Percentiles rank a stretch among this genome's conserved stretches.
Conservation (phyloP, 2,113 vertebrate species). For the Lagopus muta region DNA sequence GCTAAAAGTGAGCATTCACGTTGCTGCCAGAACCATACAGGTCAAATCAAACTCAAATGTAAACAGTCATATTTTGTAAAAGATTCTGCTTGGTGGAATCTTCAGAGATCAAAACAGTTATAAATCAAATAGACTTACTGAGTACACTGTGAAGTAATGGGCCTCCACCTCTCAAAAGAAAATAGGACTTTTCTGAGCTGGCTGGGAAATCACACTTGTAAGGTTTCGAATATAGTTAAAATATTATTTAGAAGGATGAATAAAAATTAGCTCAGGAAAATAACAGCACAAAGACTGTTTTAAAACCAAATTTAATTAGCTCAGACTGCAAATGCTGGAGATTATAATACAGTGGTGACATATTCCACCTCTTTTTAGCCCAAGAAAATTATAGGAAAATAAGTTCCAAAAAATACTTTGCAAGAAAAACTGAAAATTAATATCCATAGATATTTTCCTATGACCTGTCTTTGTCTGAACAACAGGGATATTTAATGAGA, state of each 20-base stretch:
- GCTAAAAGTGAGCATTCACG: conserved; percentile 50
- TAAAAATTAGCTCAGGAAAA: conserved; percentile 9
- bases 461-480: neutral
- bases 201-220: neutral
- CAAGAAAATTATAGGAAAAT: neutral
- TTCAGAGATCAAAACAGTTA: conserved; percentile 56
- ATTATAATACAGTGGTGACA: neutral
- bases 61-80: conserved; percentile 44
- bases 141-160: conserved; percentile 12
- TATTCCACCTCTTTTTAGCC: neutral
- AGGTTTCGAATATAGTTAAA: neutral
- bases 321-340: neutral
- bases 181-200: neutral
- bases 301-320: conserved; percentile 25
- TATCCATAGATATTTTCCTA: neutral
- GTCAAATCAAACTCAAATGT: conserved; percentile 61
- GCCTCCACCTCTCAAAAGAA: neutral
- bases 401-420: neutral
- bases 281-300: neutral
- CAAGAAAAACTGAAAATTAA: conserved; percentile 8
- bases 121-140: conserved; percentile 34
- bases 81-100: conserved; percentile 49
- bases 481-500: neutral
- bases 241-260: neutral
- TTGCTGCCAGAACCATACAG: conserved; percentile 70